Evolutionary conservation across 2,113 vertebrate genomes (phyloP), one percentile per base, ranked within the genome.

Genomic region (Corythaeola cristata): DNA sequence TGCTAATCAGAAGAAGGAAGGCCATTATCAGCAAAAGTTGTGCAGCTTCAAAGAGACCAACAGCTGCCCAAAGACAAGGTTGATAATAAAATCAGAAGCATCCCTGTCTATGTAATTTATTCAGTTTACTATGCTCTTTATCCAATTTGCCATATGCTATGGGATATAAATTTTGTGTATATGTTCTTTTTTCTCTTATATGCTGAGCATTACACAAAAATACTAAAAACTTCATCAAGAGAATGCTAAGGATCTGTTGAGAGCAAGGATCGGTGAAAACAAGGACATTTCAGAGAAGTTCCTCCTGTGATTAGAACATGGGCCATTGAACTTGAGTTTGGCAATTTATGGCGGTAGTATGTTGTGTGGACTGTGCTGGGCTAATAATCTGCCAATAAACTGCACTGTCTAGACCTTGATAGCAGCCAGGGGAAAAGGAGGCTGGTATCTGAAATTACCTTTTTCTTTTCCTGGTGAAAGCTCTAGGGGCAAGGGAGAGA

Each of bases 121-220:
- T 94, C 81, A 30, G 13, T 88, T 95, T 78, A 33, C 39, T 64
- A 9, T 59, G 63, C 59, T 93, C 82, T 66, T 93, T 74, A 89
- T 93, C 86, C 85, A 84, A 63, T 97, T 95, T 93, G 55, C 95
- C 96, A 95, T 95, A 94, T 96, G 91, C 59, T 80, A 13, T 19
- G 59, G 41, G 72, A 63, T 90, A 76, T 89, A 85, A 94, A 93
- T 93, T 77, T 74, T 77, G 45, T 30, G 19, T 64, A 5, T 88
- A 11, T 60, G 15, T 22, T 85, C 32, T 82, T 60, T 88, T 89
- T 72, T 81, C 55, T 74, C 33, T 82, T 79, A 11, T 10, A 24
- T 0, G 1, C 45, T 80, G 88, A 49, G 87, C 28, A 15, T 71
- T 76, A 35, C 63, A 81, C 7, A 63, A 80, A 89, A 81, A 28